These are phyloP conservation scores for Nephrocerus scutellatus DNA, from an alignment of 2,888 invertebrate genomes.

Conservation along the genomic window DNA sequence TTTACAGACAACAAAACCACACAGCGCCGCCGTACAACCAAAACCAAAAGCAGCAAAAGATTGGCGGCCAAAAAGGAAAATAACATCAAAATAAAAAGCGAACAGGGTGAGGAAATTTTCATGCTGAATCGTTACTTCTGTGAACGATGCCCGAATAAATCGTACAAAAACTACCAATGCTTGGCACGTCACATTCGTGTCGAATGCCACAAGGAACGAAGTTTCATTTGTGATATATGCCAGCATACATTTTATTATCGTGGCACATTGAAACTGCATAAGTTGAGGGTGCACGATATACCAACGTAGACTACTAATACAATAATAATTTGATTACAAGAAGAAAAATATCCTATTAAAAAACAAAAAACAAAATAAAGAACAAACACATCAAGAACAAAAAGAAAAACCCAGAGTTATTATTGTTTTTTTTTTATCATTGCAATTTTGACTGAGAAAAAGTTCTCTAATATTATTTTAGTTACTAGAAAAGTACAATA, in stretches of 20 bases:
- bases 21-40: too few species aligned
- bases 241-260: slow-evolving; percentile 35
- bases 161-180: slow-evolving; percentile 41
- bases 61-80: too few species aligned
- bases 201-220: slow-evolving; percentile 50
- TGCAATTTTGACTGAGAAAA: slow-evolving; percentile 1
- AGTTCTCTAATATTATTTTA: slow-evolving; percentile 1
- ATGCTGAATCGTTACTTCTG: slow-evolving; percentile 23
- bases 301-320: slow-evolving; percentile 14
- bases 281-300: slow-evolving; percentile 20
- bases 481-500: neutral
- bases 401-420: slow-evolving; percentile 4
- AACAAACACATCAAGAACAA: slow-evolving; percentile 6
- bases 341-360: slow-evolving; percentile 11
- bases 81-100: too few species aligned
- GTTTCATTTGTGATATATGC: slow-evolving; percentile 47
- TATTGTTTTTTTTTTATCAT: neutral
- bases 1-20: too few species aligned
- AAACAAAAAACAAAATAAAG: slow-evolving; percentile 7
- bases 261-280: slow-evolving; percentile 26
- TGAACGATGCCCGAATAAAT: slow-evolving; percentile 27
- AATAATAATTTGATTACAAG: slow-evolving; percentile 35
- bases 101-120: too few species aligned
- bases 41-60: too few species aligned
- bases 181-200: slow-evolving; percentile 48